Evolutionary conservation across 2,888 invertebrate genomes (phyloP).

Genomic region (Andrena minutula): DNA sequence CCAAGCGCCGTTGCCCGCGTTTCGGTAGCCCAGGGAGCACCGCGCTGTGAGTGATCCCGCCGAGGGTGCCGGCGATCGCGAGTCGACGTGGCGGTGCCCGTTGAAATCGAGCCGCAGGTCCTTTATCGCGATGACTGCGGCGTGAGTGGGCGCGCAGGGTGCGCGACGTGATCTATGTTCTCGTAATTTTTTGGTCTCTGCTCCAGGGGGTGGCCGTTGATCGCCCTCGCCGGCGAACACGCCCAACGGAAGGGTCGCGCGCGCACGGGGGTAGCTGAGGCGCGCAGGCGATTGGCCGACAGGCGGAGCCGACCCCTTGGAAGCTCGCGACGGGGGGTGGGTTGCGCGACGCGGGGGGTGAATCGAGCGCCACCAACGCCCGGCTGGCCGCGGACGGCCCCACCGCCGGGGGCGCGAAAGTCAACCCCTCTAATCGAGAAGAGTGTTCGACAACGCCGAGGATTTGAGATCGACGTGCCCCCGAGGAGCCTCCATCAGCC

Average conservation of each 20-base stretch:
- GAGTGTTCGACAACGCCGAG: conserved; percentile 49
- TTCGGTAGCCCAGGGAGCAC: neutral
- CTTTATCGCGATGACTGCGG: conserved; percentile 54
- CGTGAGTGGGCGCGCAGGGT: conserved; percentile 30
- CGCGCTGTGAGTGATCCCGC: neutral
- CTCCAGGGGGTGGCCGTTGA: conserved; percentile 53
- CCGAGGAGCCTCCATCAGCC: conserved; percentile 22
- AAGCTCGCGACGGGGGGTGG: conserved; percentile 31
- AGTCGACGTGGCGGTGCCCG: neutral
- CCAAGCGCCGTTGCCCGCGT: neutral
- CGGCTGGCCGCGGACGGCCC: conserved; percentile 17
- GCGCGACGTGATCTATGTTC: conserved; percentile 76
- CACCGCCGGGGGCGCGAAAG: conserved; percentile 57
- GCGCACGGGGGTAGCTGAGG: conserved; percentile 45
- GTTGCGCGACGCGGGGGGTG: conserved; percentile 28
- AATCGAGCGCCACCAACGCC: conserved; percentile 66
- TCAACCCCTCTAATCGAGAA: conserved; percentile 61
- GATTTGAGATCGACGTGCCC: conserved; percentile 15
- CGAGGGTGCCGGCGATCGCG: conserved; percentile 2
- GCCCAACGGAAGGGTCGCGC: conserved; percentile 53
- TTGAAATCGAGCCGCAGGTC: conserved; percentile 37
- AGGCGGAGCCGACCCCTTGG: conserved; percentile 61
- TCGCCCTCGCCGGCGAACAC: conserved; percentile 43
- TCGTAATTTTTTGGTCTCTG: conserved; percentile 75
- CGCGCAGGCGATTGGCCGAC: conserved; percentile 61